phyloP scores from a whole-genome alignment of 2,113 vertebrate genomes.

The Elanus axillaris region DNA sequence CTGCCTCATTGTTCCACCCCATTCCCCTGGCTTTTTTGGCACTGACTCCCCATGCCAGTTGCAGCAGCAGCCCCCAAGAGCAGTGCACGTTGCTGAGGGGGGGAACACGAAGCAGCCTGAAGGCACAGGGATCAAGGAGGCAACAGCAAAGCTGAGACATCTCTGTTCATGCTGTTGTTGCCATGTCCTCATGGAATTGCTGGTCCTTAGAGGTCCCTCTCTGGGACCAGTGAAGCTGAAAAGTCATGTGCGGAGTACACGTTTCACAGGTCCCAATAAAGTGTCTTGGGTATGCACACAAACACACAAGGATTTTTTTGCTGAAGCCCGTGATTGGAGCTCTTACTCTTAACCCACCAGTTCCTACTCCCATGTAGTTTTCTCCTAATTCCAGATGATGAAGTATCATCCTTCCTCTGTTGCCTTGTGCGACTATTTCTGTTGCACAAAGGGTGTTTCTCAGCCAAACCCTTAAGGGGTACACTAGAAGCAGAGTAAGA shows the following conservation, averaged over 20 bases:
- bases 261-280: not conserved
- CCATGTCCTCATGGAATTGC: not conserved
- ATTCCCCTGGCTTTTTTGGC: not conserved
- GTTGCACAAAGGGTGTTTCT: not conserved
- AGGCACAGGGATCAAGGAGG: not conserved
- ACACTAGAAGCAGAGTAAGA: not conserved
- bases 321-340: not conserved
- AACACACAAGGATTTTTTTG: not conserved
- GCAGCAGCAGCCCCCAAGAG: not conserved
- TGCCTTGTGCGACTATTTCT: not conserved
- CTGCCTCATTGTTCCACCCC: not conserved
- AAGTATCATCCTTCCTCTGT: not conserved
- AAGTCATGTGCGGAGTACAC: not conserved
- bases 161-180: not conserved
- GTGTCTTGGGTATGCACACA: not conserved
- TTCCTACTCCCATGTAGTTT: not conserved
- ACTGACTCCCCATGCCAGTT: not conserved
- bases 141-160: not conserved
- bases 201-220: not conserved
- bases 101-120: not conserved
- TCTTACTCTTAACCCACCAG: not conserved
- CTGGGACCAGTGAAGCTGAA: not conserved
- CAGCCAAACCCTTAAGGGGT: not conserved
- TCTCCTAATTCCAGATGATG: not conserved
- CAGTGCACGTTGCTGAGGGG: rapidly evolving